These are phyloP conservation scores for Drosophila testacea DNA, from an alignment of 2,888 invertebrate species.

Conservation along the genomic window DNA sequence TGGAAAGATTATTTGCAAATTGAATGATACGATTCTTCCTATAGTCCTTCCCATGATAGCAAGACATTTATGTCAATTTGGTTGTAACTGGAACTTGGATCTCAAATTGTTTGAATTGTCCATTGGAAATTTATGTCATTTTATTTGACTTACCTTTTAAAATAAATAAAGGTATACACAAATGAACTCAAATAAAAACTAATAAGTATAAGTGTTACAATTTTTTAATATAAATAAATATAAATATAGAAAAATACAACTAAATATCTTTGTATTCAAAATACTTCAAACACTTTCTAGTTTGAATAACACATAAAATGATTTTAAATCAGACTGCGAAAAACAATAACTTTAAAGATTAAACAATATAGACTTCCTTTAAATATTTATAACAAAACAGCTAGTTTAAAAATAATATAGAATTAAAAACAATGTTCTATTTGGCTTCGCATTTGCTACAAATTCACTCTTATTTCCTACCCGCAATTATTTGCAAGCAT, in stretches of 20 bases:
- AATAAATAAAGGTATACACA: not conserved
- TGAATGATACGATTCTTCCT: not conserved
- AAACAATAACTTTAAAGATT: slow-evolving; percentile 1
- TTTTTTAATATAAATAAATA: slow-evolving; percentile 5
- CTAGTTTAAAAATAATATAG: not conserved
- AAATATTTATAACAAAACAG: slow-evolving; percentile 10
- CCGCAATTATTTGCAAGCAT: slow-evolving; percentile 3
- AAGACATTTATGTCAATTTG: too few species aligned
- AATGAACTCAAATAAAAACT: not conserved
- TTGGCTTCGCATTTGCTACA: slow-evolving; percentile 9
- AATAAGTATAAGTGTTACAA: not conserved
- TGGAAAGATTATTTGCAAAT: slow-evolving; percentile 1
- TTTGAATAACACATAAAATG: slow-evolving; percentile 1
- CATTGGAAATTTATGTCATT: too few species aligned
- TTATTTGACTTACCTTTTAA: not conserved
- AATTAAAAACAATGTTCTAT: slow-evolving; percentile 1
- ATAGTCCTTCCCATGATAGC: too few species aligned
- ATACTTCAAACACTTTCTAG: not conserved
- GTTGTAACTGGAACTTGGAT: not conserved
- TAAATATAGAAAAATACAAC: slow-evolving; percentile 1
- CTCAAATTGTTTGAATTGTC: not conserved
- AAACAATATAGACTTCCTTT: not conserved
- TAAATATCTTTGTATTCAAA: not conserved
- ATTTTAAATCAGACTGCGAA: not conserved
- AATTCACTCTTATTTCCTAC: not conserved